A percentile compares a stretch with the other conserved stretches of the same genome.
Evolutionary conservation across 2,797 vertebrate genomes (phyloP).

Genomic region (Rhadinocentrus ornatus): DNA sequence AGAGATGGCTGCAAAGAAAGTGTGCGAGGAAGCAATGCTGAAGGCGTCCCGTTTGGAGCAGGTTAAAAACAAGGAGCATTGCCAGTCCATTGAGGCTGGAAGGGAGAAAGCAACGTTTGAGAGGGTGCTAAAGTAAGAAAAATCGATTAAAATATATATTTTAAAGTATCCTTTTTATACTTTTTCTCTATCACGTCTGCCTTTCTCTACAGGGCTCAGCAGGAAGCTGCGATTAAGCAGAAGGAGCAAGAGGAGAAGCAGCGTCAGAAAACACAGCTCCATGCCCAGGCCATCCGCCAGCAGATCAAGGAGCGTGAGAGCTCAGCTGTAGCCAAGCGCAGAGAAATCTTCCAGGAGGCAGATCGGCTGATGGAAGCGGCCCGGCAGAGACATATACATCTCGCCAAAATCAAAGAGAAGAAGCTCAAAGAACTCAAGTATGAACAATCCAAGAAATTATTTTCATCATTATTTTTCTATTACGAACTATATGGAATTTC

Average conservation of each 20-base stretch:
- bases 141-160: neutral
- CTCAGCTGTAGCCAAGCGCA: conserved; percentile 69
- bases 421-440: conserved; percentile 91
- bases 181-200: neutral
- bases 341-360: conserved; percentile 80
- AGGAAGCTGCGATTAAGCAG: conserved; percentile 79
- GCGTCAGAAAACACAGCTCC: conserved; percentile 42
- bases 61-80: conserved; percentile 84
- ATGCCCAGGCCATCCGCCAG: conserved; percentile 78
- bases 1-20: conserved; percentile 72
- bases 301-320: conserved; percentile 86
- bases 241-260: conserved; percentile 74
- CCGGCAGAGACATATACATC: conserved; percentile 71
- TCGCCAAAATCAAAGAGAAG: conserved; percentile 84
- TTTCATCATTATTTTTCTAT: neutral
- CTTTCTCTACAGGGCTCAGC: conserved; percentile 78
- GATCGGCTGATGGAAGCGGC: conserved; percentile 81
- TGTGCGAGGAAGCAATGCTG: conserved; percentile 74
- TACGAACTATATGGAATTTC: neutral
- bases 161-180: neutral
- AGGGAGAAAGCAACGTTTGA: conserved; percentile 87
- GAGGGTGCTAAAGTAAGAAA: conserved; percentile 85
- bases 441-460: neutral
- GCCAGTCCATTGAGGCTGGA: conserved; percentile 83
- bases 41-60: conserved; percentile 82